Conservation (phyloP, 1,140 invertebrate genomes). For the Pseudachorutes palmiensis region DNA sequence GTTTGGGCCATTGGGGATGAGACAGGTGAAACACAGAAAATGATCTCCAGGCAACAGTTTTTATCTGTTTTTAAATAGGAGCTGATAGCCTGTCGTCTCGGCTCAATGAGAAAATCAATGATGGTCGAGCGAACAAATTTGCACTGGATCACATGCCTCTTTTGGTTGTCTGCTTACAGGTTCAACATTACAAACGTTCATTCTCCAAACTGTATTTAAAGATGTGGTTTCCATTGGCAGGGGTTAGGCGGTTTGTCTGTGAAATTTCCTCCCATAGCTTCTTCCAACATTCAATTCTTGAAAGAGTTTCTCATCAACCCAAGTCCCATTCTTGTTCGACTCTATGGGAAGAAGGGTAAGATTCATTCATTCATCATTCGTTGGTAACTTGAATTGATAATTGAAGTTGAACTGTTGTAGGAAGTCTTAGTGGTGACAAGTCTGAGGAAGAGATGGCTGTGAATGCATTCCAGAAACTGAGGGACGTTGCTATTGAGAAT, state of each 20-base stretch:
- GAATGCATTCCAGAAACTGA: slow-evolving; percentile 68
- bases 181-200: slow-evolving; percentile 9
- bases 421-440: too few species aligned
- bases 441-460: slow-evolving; percentile 33
- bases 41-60: not conserved
- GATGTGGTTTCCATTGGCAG: too few species aligned
- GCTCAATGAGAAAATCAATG: slow-evolving; percentile 91
- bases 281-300: slow-evolving; percentile 82
- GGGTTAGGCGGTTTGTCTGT: slow-evolving; percentile 88
- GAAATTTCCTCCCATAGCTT: slow-evolving; percentile 90
- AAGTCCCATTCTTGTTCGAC: slow-evolving; percentile 70
- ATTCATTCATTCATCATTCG: too few species aligned
- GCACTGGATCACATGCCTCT: slow-evolving; percentile 89
- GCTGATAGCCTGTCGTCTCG: slow-evolving; percentile 86
- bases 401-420: too few species aligned
- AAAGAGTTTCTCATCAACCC: slow-evolving; percentile 91
- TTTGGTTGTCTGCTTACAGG: slow-evolving; percentile 87
- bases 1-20: slow-evolving; percentile 97
- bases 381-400: too few species aligned
- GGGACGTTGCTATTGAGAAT: slow-evolving; percentile 93
- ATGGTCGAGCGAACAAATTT: slow-evolving; percentile 79
- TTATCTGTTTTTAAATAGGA: too few species aligned
- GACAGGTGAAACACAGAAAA: slow-evolving; percentile 56
- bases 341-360: slow-evolving; percentile 29
- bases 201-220: too few species aligned